These are phyloP conservation scores for Parasteatoda tepidariorum DNA, from an alignment of 1,140 invertebrate genomes.

Conservation along the genomic window DNA sequence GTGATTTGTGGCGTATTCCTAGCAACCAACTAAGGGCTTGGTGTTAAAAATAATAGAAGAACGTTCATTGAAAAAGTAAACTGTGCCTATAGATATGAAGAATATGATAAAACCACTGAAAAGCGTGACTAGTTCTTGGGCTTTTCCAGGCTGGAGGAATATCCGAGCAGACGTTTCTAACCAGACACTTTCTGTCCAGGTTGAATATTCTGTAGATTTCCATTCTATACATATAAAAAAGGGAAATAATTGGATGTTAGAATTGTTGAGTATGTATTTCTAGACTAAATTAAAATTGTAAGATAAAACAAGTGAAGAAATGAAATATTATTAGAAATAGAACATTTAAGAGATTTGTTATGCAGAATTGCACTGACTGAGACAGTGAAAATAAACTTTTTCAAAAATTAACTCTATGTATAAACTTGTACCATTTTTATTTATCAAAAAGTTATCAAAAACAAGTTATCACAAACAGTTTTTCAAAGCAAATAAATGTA, in stretches of 20 bases:
- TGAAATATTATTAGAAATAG: background rate
- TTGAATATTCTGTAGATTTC: slow-evolving; percentile 81
- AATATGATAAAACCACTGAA: slow-evolving; percentile 75
- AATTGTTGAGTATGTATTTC: background rate
- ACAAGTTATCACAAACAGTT: too few species aligned
- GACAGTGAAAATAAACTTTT: too few species aligned
- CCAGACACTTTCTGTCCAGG: slow-evolving; percentile 95
- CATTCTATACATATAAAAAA: slow-evolving; percentile 78
- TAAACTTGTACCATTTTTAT: too few species aligned
- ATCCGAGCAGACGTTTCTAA: slow-evolving; percentile 78
- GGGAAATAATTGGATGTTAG: slow-evolving; percentile 46
- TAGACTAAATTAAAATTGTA: background rate
- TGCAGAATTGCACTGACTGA: too few species aligned
- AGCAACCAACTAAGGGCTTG: slow-evolving; percentile 49
- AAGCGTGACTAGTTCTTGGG: slow-evolving; percentile 77
- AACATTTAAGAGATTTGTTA: too few species aligned
- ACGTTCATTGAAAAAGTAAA: slow-evolving; percentile 78
- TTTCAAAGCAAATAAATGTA: too few species aligned
- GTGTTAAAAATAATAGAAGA: slow-evolving; percentile 74
- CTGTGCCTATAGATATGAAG: slow-evolving; percentile 75
- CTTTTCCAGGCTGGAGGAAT: slow-evolving; percentile 80
- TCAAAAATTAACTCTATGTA: too few species aligned
- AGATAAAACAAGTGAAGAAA: background rate
- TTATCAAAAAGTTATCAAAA: too few species aligned
- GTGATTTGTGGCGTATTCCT: slow-evolving; percentile 63